Percentiles rank a stretch among this genome's conserved stretches.
Conservation (phyloP, 2,888 invertebrate genomes). For the Neoascia interrupta region DNA sequence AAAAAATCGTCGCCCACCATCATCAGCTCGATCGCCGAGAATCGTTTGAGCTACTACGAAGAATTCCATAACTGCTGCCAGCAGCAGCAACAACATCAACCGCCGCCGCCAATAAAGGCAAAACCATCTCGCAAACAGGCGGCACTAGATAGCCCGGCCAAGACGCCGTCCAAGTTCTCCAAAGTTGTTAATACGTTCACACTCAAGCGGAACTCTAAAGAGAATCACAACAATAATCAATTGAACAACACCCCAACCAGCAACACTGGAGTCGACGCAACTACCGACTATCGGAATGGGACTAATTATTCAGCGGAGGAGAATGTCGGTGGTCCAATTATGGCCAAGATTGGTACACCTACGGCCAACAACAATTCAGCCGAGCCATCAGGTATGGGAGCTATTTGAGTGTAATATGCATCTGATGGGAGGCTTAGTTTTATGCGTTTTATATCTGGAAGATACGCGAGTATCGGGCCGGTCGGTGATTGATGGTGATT, state of each 20-base stretch:
- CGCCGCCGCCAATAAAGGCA: slow-evolving; percentile 50
- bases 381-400: slow-evolving; percentile 52
- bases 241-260: slow-evolving; percentile 45
- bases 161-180: slow-evolving; percentile 72
- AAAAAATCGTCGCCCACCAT: slow-evolving; percentile 46
- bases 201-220: slow-evolving; percentile 73
- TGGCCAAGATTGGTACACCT: slow-evolving; percentile 55
- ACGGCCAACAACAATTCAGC: slow-evolving; percentile 27
- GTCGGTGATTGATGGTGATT: slow-evolving; percentile 12
- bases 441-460: slow-evolving; percentile 2
- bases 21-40: slow-evolving; percentile 32
- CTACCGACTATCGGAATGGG: slow-evolving; percentile 36
- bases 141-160: slow-evolving; percentile 40
- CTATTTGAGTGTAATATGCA: not conserved
- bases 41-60: slow-evolving; percentile 60
- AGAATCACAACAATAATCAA: slow-evolving; percentile 56
- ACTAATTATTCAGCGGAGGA: slow-evolving; percentile 42
- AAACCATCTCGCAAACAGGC: slow-evolving; percentile 29
- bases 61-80: slow-evolving; percentile 59
- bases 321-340: slow-evolving; percentile 47
- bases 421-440: slow-evolving; percentile 7
- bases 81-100: slow-evolving; percentile 39
- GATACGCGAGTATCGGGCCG: not conserved
- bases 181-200: slow-evolving; percentile 76
- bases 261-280: not conserved